Percentiles rank a stretch among this genome's conserved stretches.
phyloP scores from a whole-genome alignment of 2,888 invertebrate genomes.

The Phragmatobia fuliginosa region DNA sequence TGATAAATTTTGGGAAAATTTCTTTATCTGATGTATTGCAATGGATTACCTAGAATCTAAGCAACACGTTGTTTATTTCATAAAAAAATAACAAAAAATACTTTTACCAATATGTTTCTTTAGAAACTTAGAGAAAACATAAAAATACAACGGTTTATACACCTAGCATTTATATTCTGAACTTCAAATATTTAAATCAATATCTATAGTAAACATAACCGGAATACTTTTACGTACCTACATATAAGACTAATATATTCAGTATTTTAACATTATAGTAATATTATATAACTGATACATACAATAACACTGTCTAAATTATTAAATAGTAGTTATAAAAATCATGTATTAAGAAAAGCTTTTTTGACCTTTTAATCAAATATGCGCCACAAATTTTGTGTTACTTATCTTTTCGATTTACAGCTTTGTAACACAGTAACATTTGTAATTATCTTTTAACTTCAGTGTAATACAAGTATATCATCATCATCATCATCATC shows the following conservation, averaged over 20 bases:
- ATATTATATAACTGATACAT: slow-evolving; percentile 36
- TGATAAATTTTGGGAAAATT: not conserved
- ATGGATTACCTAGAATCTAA: too few species aligned
- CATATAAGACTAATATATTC: slow-evolving; percentile 33
- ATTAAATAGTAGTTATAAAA: slow-evolving; percentile 21
- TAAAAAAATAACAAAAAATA: too few species aligned
- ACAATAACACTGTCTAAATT: slow-evolving; percentile 40
- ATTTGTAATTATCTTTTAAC: not conserved
- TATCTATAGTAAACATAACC: slow-evolving; percentile 25
- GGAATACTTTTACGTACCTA: slow-evolving; percentile 40
- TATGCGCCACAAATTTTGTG: not conserved
- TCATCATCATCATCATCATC: too few species aligned
- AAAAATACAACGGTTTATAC: not conserved
- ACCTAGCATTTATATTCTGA: not conserved
- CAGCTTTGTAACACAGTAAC: not conserved
- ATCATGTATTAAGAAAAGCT: slow-evolving; percentile 21
- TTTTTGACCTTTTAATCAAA: not conserved
- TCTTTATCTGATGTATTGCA: not conserved
- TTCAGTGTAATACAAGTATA: not conserved
- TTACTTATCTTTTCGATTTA: not conserved
- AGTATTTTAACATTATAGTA: slow-evolving; percentile 34
- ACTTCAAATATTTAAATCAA: slow-evolving; percentile 13
- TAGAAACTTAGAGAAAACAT: not conserved
- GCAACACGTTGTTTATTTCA: too few species aligned
- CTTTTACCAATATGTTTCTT: not conserved